phyloP scores from a whole-genome alignment of 2,113 vertebrate species.

The Eudyptes chrysolophus region DNA sequence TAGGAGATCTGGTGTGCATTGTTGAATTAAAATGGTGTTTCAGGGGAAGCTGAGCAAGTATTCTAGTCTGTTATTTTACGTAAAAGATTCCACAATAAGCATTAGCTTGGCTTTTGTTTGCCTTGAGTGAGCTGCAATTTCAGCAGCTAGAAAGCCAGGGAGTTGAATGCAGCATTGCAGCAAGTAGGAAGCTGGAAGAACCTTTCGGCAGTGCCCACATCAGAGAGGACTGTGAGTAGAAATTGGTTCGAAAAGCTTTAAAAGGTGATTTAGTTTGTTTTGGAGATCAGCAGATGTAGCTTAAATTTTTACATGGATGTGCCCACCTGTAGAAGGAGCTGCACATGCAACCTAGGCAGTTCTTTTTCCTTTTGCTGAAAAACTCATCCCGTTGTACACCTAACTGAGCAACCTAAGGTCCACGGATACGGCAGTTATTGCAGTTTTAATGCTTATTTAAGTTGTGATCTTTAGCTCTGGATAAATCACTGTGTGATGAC shows the following conservation, averaged over 20 bases:
- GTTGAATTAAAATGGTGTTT: slow-evolving; percentile 31
- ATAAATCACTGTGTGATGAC: not conserved
- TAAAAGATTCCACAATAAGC: not conserved
- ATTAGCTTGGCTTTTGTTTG: not conserved
- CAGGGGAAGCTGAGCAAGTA: not conserved
- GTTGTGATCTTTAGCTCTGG: not conserved
- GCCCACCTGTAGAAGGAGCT: not conserved
- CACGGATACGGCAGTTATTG: not conserved
- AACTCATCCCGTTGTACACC: not conserved
- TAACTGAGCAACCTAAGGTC: not conserved
- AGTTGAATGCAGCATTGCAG: not conserved
- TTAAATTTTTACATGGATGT: not conserved
- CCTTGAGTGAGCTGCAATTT: not conserved
- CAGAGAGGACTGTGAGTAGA: not conserved
- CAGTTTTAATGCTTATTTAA: not conserved
- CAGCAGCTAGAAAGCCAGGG: not conserved
- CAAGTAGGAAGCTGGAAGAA: not conserved
- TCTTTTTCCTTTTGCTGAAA: not conserved
- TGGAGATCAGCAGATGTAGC: not conserved
- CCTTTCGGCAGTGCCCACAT: not conserved
- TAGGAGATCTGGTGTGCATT: not conserved
- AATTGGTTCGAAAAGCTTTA: not conserved
- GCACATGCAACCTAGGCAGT: not conserved
- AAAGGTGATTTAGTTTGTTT: not conserved
- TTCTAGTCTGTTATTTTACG: slow-evolving; percentile 34